phyloP scores from a whole-genome alignment of 2,888 invertebrate species.

The Pseudoips prasinana region DNA sequence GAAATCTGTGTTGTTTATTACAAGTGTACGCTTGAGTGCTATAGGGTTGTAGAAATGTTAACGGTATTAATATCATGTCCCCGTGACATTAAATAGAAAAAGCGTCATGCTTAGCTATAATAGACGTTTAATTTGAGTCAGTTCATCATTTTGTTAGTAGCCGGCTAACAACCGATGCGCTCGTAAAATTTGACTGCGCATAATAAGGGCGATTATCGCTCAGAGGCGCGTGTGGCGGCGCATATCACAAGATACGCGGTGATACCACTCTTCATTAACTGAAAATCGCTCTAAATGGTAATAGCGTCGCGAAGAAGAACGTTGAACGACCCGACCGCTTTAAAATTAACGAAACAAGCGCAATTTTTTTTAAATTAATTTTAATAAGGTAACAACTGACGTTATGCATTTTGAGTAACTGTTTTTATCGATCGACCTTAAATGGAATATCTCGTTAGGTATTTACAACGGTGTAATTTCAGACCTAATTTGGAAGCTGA shows the following conservation, averaged over 20 bases:
- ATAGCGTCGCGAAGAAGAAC: slow-evolving; percentile 54
- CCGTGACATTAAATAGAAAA: slow-evolving; percentile 57
- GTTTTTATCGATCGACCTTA: slow-evolving; percentile 49
- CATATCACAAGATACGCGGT: slow-evolving; percentile 51
- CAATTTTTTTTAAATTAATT: slow-evolving; percentile 65
- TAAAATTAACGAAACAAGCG: slow-evolving; percentile 65
- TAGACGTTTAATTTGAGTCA: slow-evolving; percentile 66
- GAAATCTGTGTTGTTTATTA: slow-evolving; percentile 40
- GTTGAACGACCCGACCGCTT: slow-evolving; percentile 49
- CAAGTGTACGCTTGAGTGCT: slow-evolving; percentile 26
- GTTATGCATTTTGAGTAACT: slow-evolving; percentile 56
- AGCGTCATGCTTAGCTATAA: slow-evolving; percentile 55
- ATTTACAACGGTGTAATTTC: slow-evolving; percentile 42
- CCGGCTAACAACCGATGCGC: slow-evolving; percentile 67
- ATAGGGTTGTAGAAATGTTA: slow-evolving; percentile 45
- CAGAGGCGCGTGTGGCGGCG: slow-evolving; percentile 57
- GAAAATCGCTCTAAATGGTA: slow-evolving; percentile 76
- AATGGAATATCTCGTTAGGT: slow-evolving; percentile 44
- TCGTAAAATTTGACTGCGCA: slow-evolving; percentile 80
- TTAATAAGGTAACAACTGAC: slow-evolving; percentile 66
- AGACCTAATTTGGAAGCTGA: slow-evolving; percentile 31
- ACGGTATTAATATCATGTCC: slow-evolving; percentile 51
- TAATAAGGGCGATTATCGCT: slow-evolving; percentile 74
- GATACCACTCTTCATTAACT: slow-evolving; percentile 70
- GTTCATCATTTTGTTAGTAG: slow-evolving; percentile 68